Conservation (phyloP, 2,113 vertebrate species). For the Pao palembangensis region DNA sequence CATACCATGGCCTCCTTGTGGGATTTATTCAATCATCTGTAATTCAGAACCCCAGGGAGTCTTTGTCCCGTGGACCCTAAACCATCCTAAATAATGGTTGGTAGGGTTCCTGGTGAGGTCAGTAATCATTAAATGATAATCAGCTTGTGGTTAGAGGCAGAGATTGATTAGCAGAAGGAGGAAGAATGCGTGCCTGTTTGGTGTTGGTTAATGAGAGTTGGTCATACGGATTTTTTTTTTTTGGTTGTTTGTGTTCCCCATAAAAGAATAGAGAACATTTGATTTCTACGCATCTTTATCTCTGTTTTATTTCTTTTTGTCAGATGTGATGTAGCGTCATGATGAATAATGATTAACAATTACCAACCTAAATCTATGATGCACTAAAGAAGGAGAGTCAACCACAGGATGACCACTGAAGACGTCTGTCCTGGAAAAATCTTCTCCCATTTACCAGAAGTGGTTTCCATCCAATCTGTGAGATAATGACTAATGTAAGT, state of each 20-base stretch:
- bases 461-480: constrained; percentile 10
- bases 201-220: constrained; percentile 13
- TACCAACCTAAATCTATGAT: no score
- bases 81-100: neutral
- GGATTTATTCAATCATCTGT: neutral
- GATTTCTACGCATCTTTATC: neutral
- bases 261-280: no score
- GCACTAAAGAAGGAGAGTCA: no score
- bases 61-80: neutral
- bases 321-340: no score
- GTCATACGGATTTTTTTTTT: constrained; percentile 24
- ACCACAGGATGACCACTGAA: no score
- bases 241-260: no score
- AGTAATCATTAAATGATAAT: constrained; percentile 34
- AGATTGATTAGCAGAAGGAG: neutral
- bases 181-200: constrained; percentile 27
- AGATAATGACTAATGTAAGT: constrained; percentile 7
- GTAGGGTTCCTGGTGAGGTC: constrained; percentile 28
- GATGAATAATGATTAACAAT: no score
- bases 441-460: no score
- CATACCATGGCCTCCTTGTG: neutral
- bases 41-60: neutral
- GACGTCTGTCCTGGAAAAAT: no score
- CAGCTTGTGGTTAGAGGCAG: constrained; percentile 16
- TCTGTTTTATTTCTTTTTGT: no score